These are phyloP conservation scores for Stegodyphus dumicola DNA, from an alignment of 1,140 invertebrate genomes.

Conservation along the genomic window DNA sequence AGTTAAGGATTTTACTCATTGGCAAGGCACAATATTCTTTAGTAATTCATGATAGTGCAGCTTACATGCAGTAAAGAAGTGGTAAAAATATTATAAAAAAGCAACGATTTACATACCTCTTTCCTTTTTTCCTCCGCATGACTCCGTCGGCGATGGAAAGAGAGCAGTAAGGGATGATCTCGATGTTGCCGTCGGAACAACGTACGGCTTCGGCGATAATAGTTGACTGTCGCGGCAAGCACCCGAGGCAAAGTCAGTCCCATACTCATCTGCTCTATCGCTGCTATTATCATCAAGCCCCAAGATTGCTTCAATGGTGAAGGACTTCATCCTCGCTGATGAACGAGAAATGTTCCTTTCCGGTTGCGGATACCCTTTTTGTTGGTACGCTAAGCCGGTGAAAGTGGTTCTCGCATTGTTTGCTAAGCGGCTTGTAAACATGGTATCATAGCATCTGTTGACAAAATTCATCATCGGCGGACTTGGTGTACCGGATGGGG, in stretches of 20 bases:
- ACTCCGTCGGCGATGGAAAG: neutral
- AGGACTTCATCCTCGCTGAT: slow-evolving; percentile 72
- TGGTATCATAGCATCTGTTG: neutral
- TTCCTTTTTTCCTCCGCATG: too few relatives aligned
- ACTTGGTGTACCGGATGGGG: slow-evolving; percentile 24
- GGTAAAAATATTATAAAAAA: too few relatives aligned
- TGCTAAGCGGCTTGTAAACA: neutral
- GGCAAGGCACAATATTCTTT: too few relatives aligned
- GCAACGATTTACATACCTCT: too few relatives aligned
- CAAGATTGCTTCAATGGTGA: slow-evolving; percentile 85
- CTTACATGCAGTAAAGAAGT: too few relatives aligned
- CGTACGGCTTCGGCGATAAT: neutral
- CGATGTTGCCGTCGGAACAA: neutral
- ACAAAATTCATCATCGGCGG: neutral
- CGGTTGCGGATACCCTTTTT: neutral
- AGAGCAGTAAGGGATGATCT: slow-evolving; percentile 2
- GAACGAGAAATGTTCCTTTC: too few relatives aligned
- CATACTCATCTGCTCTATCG: neutral
- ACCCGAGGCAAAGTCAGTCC: neutral
- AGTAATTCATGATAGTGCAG: too few relatives aligned
- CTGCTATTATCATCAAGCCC: slow-evolving; percentile 69
- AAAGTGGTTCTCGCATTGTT: neutral
- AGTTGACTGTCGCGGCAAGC: neutral
- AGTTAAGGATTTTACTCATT: too few relatives aligned
- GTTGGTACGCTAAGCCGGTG: neutral